phyloP scores from a whole-genome alignment of 2,113 vertebrate genomes.

The Neolamprologus cancellatus region DNA sequence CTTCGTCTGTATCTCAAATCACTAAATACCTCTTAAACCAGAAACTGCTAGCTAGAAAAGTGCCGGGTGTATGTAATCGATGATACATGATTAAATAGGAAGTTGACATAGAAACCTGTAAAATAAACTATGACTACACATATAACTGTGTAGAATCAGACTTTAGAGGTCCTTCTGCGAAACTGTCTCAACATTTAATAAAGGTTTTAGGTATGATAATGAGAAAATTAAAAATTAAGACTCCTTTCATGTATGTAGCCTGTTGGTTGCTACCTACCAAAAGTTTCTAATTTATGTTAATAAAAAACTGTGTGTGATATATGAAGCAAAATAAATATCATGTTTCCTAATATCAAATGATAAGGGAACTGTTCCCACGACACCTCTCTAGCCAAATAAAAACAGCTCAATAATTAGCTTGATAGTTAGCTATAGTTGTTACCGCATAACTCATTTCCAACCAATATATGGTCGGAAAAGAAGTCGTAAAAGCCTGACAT shows the following conservation, averaged over 20 bases:
- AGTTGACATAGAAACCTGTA: neutral
- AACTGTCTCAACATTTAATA: neutral
- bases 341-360: neutral
- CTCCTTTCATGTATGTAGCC: neutral
- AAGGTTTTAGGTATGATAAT: neutral
- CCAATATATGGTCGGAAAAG: neutral
- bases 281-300: neutral
- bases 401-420: neutral
- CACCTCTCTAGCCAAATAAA: neutral
- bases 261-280: neutral
- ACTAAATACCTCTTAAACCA: neutral
- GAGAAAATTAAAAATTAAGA: neutral
- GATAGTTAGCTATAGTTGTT: neutral
- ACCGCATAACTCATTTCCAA: neutral
- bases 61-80: fast-evolving
- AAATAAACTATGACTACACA: neutral
- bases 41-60: neutral
- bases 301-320: neutral
- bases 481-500: neutral
- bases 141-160: neutral
- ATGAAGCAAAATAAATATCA: neutral
- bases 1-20: neutral
- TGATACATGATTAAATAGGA: neutral
- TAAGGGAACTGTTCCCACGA: neutral
- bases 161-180: neutral